A percentile compares a stretch with the other conserved stretches of the same genome.
Evolutionary conservation across 2,888 invertebrate genomes (phyloP).

Genomic region (Agriopis marginaria): DNA sequence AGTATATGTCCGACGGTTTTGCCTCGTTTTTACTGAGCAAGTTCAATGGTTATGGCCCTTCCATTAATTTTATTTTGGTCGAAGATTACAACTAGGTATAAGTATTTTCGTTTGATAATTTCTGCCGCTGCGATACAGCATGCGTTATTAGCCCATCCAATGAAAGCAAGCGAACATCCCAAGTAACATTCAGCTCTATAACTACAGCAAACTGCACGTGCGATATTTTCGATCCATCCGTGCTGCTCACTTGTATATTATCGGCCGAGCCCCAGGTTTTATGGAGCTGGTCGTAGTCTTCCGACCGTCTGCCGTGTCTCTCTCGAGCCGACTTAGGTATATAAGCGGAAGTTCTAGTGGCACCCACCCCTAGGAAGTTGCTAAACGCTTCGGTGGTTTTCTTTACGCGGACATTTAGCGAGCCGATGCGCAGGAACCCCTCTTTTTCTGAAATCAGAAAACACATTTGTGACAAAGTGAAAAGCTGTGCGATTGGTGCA

Average conservation of each 20-base stretch:
- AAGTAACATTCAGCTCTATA: background rate
- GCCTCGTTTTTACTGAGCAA: no score
- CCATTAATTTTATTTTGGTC: no score
- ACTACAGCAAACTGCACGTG: constrained; percentile 15
- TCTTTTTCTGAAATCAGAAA: constrained; percentile 90
- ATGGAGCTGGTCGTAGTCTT: constrained; percentile 89
- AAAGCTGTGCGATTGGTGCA: background rate
- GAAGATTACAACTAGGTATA: no score
- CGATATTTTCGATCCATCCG: constrained; percentile 1
- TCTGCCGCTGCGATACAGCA: background rate
- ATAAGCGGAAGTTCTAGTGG: constrained; percentile 82
- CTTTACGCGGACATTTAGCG: constrained; percentile 96
- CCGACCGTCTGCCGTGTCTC: constrained; percentile 68
- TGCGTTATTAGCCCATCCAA: background rate
- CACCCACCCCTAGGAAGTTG: constrained; percentile 94
- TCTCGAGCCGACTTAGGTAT: constrained; percentile 70
- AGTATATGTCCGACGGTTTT: no score
- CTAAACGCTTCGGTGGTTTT: constrained; percentile 97
- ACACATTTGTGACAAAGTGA: background rate
- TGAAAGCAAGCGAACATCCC: constrained; percentile 5
- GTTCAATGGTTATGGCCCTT: no score
- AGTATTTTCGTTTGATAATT: background rate
- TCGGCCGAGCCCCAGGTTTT: constrained; percentile 97
- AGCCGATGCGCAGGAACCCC: constrained; percentile 96
- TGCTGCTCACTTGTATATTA: constrained; percentile 88